Evolutionary conservation across 1,140 invertebrate genomes (phyloP).

Genomic region (Chironomus striatipennis): DNA sequence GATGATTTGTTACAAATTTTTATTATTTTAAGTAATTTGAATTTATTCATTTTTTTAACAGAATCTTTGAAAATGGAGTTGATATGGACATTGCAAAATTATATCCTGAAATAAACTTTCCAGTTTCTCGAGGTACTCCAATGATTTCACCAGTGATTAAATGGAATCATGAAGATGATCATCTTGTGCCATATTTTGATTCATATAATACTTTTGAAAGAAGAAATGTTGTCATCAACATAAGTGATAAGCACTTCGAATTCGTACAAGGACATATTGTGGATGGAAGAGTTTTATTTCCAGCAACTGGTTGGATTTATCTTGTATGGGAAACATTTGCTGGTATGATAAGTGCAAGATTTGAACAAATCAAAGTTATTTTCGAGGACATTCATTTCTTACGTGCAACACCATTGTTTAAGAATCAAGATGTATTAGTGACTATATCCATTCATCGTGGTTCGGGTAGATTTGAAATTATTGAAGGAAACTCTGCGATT

Average conservation of each 20-base stretch:
- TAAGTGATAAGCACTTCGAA: conserved; percentile 59
- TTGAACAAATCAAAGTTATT: conserved; percentile 65
- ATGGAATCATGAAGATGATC: conserved; percentile 86
- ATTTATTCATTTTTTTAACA: no score
- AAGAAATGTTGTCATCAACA: conserved; percentile 48
- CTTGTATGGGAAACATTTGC: conserved; percentile 84
- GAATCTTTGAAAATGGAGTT: conserved; percentile 41
- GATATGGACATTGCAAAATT: conserved; percentile 44
- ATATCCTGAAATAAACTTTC: conserved; percentile 59
- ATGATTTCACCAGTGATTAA: conserved; percentile 66
- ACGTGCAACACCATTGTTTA: conserved; percentile 70
- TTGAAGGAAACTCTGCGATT: conserved; percentile 64
- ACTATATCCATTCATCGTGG: conserved; percentile 73
- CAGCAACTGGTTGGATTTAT: conserved; percentile 78
- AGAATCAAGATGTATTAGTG: conserved; percentile 58
- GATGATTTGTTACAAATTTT: no score
- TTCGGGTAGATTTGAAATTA: conserved; percentile 76
- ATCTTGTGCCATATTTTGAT: conserved; percentile 44
- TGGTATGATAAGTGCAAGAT: conserved; percentile 59
- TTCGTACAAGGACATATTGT: conserved; percentile 79
- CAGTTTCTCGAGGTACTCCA: conserved; percentile 68
- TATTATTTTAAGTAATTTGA: no score
- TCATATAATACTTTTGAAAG: conserved; percentile 43
- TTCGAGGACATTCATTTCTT: conserved; percentile 81
- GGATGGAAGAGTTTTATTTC: conserved; percentile 73